Conservation (phyloP, 2,113 vertebrate species). For the Pelobates fuscus region DNA sequence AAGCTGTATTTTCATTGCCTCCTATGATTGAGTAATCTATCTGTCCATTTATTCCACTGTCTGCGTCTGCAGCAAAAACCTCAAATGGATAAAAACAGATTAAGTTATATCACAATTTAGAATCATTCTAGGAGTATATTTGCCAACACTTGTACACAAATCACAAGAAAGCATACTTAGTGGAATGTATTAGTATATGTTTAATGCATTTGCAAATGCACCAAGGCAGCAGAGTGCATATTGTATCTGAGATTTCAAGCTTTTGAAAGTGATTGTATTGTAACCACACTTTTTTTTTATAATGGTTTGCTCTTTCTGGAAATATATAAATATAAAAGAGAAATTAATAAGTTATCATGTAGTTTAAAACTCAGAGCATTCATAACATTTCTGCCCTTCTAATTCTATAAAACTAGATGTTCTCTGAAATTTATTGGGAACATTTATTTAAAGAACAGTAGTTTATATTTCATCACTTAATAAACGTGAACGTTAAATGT, state of each 20-base stretch:
- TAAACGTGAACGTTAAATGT: neutral
- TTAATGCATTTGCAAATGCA: too few species aligned
- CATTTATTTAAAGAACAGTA: neutral
- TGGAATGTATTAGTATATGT: too few species aligned
- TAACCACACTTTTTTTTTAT: too few species aligned
- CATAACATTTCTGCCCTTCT: conserved; percentile 3
- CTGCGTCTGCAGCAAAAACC: conserved; percentile 83
- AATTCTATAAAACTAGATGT: conserved; percentile 9
- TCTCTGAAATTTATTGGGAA: neutral
- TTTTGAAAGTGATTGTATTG: too few species aligned
- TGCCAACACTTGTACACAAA: too few species aligned
- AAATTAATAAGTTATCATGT: neutral
- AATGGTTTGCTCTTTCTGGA: too few species aligned
- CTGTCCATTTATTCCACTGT: conserved; percentile 79
- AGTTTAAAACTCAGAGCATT: conserved; percentile 13
- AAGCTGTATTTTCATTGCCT: conserved; percentile 78
- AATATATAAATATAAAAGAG: too few species aligned
- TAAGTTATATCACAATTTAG: neutral
- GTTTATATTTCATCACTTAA: neutral
- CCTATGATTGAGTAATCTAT: conserved; percentile 82
- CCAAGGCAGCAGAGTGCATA: too few species aligned
- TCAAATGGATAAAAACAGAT: conserved; percentile 56
- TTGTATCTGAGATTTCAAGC: too few species aligned
- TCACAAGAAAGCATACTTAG: too few species aligned
- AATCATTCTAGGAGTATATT: too few species aligned